Conservation (phyloP, 2,113 vertebrate genomes). For the Glaucomys volans region DNA sequence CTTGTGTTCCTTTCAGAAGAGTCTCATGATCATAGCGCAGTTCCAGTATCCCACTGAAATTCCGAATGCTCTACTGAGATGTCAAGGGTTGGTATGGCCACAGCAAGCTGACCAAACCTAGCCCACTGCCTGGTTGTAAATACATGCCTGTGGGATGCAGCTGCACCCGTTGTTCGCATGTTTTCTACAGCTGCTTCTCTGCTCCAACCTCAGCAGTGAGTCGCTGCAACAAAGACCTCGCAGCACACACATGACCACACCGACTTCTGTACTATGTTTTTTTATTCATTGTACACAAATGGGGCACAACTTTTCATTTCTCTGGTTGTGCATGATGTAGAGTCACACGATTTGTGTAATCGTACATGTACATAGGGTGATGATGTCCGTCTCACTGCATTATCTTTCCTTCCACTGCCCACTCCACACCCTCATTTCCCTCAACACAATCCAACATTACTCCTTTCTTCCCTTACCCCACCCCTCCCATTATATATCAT, state of each 20-base stretch:
- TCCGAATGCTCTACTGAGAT: not conserved
- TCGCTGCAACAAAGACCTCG: not conserved
- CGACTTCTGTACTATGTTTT: not conserved
- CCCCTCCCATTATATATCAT: too few species aligned
- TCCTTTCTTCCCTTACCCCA: too few species aligned
- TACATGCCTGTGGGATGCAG: not conserved
- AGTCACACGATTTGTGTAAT: too few species aligned
- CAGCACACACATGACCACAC: not conserved
- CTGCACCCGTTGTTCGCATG: fast-evolving
- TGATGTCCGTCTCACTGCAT: too few species aligned
- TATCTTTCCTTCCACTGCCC: too few species aligned
- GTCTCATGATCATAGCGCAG: not conserved
- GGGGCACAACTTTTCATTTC: too few species aligned
- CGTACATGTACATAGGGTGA: too few species aligned
- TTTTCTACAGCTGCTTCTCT: too few species aligned
- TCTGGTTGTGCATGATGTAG: too few species aligned
- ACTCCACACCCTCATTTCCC: too few species aligned
- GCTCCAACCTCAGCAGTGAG: not conserved
- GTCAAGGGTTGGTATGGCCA: not conserved
- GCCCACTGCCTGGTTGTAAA: not conserved
- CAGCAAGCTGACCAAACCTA: not conserved
- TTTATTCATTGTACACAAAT: too few species aligned
- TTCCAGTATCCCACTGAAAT: not conserved
- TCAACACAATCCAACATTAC: too few species aligned
- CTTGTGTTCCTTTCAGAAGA: not conserved